A percentile compares a stretch with the other conserved stretches of the same genome.
Conservation (phyloP, 1,140 invertebrate genomes). For the Drosophila rhopaloa region DNA sequence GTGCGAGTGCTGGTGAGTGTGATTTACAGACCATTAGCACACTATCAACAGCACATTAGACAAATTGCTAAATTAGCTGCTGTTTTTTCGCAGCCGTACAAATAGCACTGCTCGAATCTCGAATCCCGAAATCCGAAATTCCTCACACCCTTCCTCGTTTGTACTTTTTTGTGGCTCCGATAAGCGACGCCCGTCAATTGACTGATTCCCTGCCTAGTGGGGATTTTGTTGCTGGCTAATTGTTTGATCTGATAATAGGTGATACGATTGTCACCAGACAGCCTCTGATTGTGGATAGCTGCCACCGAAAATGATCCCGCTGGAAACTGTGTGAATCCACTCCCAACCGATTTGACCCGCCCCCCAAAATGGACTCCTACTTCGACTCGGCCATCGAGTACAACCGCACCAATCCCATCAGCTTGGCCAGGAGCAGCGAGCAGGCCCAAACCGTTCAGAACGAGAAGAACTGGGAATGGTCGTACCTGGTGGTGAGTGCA, state of each 20-base stretch:
- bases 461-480: slow-evolving; percentile 86
- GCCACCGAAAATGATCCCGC: slow-evolving; percentile 51
- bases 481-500: slow-evolving; percentile 86
- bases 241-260: slow-evolving; percentile 61
- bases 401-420: slow-evolving; percentile 55
- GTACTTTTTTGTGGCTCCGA: slow-evolving; percentile 2
- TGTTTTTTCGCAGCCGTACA: slow-evolving; percentile 39
- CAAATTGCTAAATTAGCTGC: slow-evolving; percentile 79
- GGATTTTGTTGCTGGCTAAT: slow-evolving; percentile 32
- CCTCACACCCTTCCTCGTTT: not conserved
- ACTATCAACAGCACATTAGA: slow-evolving; percentile 77
- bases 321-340: slow-evolving; percentile 1
- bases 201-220: slow-evolving; percentile 44
- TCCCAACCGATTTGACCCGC: not conserved
- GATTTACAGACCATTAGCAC: slow-evolving; percentile 77
- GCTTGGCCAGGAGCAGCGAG: slow-evolving; percentile 31
- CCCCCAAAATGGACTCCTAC: slow-evolving; percentile 62
- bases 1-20: slow-evolving; percentile 27
- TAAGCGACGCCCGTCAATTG: slow-evolving; percentile 26
- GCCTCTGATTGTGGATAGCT: slow-evolving; percentile 18
- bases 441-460: slow-evolving; percentile 58
- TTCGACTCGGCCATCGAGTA: slow-evolving; percentile 68
- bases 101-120: slow-evolving; percentile 7
- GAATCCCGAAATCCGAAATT: slow-evolving; percentile 22
- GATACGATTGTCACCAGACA: not conserved